Base-by-base conservation (phyloP, 1,140 invertebrate genomes). In the Caenorhabditis brenneri region DNA sequence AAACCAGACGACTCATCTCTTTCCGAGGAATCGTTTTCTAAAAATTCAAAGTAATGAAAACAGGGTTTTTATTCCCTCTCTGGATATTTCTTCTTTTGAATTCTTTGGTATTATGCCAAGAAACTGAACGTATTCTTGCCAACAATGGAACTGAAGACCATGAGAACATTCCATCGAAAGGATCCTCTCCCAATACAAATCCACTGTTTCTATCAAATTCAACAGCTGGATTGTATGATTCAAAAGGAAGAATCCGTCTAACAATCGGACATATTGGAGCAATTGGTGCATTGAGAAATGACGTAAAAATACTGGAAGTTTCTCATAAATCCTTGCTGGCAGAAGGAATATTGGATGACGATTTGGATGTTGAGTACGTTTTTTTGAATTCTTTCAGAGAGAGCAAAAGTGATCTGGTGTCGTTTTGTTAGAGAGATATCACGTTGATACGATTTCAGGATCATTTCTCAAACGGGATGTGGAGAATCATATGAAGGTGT, bases 231-330 rank as follows among this genome's bases (percentile, higher is more conserved):
- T 15, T 51, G 4, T 80, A 80, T 31, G 29, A 80, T 24, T 80
- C 79, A 31, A 55, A 53, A 81, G 84, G 84, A 12, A 85, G 36
- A 48, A 85, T 85, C 16, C 55, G 79, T 6, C n/a, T 89, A 19
- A 88, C 87, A 60, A 80, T 89, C 27, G 89, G 89, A 12, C 89
- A 90, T 80, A 90, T 90, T 60, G 89, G 89, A 29, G 89, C 89
- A 27, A 69, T 90, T 27, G 88, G 89, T 78, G 89, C 87, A 24
- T 87, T 90, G 89, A 88, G 89, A 29, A 91, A 90, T 55, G 88
- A 89, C 42, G 89, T 90, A 65, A 82, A 82, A 33, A 87, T 90
- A 36, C 60, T 90, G 49, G 89, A 89, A 51, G 85, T 90, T 51
- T 90, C 88, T 51, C 86, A 89, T 1, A 87, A 81, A n/a, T 89